phyloP scores from a whole-genome alignment of 2,888 invertebrate genomes.

The Muschampia staudingeri region DNA sequence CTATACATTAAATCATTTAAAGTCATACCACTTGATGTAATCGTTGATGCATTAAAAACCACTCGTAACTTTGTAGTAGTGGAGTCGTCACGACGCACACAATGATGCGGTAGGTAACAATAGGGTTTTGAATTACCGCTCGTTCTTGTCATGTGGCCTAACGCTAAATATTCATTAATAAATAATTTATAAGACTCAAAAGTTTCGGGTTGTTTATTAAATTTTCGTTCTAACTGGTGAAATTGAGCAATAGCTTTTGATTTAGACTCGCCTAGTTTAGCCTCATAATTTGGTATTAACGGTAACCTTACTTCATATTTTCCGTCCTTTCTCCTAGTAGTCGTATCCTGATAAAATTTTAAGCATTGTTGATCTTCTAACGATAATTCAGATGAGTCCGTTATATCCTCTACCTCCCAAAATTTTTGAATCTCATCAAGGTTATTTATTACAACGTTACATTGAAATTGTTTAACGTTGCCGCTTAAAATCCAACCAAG shows the following conservation, averaged over 20 bases:
- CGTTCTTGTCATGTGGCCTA: background rate
- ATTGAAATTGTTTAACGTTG: background rate
- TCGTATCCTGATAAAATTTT: no score
- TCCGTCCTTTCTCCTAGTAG: no score
- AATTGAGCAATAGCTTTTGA: background rate
- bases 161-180: background rate
- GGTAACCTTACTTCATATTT: no score
- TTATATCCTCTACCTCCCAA: background rate
- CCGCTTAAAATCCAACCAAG: background rate
- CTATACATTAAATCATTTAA: background rate
- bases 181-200: background rate
- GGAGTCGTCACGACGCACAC: background rate
- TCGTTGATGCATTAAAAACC: background rate
- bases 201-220: background rate
- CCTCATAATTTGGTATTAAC: background rate
- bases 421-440: background rate
- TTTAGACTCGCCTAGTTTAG: conserved; percentile 1
- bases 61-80: background rate
- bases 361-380: no score
- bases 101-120: background rate
- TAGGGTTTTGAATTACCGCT: background rate
- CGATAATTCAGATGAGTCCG: background rate
- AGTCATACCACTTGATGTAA: background rate
- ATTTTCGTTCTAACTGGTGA: background rate
- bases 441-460: background rate